phyloP scores from a whole-genome alignment of 1,140 invertebrate species.

The Argopecten irradians region DNA sequence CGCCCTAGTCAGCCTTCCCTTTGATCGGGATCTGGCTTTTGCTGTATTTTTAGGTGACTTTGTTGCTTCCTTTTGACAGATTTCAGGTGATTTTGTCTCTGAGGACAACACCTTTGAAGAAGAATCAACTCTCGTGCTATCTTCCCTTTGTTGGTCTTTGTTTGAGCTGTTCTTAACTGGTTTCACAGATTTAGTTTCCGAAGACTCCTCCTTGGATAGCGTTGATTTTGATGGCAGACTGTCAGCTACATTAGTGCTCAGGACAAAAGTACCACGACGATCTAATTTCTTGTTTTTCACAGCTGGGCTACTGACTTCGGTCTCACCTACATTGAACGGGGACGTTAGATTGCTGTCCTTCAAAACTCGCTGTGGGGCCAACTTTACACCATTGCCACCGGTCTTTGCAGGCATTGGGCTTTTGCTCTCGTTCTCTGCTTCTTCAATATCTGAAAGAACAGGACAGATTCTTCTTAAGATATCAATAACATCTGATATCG shows the following conservation, averaged over 20 bases:
- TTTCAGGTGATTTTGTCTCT: neutral
- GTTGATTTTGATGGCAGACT: neutral
- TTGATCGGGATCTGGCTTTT: neutral
- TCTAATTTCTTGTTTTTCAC: constrained; percentile 25
- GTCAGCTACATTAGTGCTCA: neutral
- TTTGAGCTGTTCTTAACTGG: neutral
- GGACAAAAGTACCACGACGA: constrained; percentile 44
- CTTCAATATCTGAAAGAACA: neutral
- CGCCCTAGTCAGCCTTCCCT: neutral
- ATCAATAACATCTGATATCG: too few relatives aligned
- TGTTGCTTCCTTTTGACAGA: neutral
- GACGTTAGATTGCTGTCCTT: neutral
- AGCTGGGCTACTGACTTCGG: neutral
- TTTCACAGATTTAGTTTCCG: neutral
- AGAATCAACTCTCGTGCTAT: neutral
- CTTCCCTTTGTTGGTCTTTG: neutral
- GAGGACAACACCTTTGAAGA: neutral
- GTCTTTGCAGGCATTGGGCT: neutral
- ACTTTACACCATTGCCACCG: neutral
- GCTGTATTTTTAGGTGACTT: neutral
- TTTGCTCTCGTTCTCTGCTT: neutral
- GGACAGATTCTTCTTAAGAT: too few relatives aligned
- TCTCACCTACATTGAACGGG: neutral
- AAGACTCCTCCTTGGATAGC: neutral
- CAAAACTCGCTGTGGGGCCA: neutral